A percentile compares a stretch with the other conserved stretches of the same genome.
These are phyloP conservation scores for Poecile montanus DNA, from an alignment of 2,797 vertebrate species.

Conservation along the genomic window DNA sequence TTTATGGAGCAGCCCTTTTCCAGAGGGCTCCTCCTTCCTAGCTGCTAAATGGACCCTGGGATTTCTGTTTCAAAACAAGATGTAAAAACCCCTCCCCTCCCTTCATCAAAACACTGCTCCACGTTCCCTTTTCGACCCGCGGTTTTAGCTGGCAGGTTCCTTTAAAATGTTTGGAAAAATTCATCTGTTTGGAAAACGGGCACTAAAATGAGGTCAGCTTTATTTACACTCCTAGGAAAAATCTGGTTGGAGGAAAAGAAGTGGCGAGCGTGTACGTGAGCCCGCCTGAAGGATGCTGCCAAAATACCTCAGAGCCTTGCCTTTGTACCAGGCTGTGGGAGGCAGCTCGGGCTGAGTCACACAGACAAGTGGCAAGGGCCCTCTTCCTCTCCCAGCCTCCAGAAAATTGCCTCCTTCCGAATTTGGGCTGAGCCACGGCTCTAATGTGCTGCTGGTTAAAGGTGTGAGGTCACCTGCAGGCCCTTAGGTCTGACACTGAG, in stretches of 20 bases:
- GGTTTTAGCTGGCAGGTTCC: not conserved
- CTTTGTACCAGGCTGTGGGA: constrained; percentile 41
- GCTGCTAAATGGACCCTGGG: not conserved
- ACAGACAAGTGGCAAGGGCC: not conserved
- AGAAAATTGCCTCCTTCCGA: not conserved
- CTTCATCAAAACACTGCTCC: not conserved
- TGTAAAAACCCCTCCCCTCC: not conserved
- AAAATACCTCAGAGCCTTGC: not conserved
- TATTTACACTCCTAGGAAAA: not conserved
- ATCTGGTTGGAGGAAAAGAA: constrained; percentile 26
- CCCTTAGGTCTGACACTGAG: not conserved
- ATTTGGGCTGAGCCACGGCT: not conserved
- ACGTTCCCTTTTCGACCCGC: rapidly evolving
- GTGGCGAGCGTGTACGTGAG: not conserved
- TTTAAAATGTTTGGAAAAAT: not conserved
- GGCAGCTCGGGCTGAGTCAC: constrained; percentile 18
- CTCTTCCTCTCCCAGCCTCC: not conserved
- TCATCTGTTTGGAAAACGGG: not conserved
- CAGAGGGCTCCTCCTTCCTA: not conserved
- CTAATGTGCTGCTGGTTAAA: not conserved
- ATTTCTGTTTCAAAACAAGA: not conserved
- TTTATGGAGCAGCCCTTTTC: not conserved
- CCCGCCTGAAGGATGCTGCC: not conserved
- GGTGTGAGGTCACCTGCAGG: not conserved
- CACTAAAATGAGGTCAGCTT: constrained; percentile 28